Evolutionary conservation across 2,888 invertebrate species (phyloP).

Genomic region (Teleiodes luculella): DNA sequence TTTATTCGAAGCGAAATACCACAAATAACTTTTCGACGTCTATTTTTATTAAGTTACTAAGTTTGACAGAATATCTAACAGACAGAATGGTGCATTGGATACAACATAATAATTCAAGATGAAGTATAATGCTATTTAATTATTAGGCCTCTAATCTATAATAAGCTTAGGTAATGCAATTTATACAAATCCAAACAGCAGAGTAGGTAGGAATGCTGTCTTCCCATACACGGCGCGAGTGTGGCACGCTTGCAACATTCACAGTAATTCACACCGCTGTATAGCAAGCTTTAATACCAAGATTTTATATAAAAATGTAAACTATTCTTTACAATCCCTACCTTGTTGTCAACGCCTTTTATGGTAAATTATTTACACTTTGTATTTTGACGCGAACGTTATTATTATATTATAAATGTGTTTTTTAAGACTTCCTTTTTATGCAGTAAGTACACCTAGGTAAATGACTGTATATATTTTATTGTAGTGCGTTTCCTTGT

Average conservation of each 20-base stretch:
- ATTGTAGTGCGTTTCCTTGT: neutral
- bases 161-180: too few relatives aligned
- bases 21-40: too few relatives aligned
- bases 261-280: constrained; percentile 14
- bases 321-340: too few relatives aligned
- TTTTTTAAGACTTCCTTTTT: neutral
- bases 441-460: neutral
- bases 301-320: neutral
- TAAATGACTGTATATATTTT: neutral
- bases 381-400: neutral
- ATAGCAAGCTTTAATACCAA: neutral
- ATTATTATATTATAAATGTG: too few relatives aligned
- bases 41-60: too few relatives aligned
- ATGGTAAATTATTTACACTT: neutral
- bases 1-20: too few relatives aligned
- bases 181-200: neutral
- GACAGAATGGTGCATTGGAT: too few relatives aligned
- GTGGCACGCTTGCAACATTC: constrained; percentile 25
- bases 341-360: constrained; percentile 1
- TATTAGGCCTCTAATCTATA: too few relatives aligned
- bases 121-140: too few relatives aligned
- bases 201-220: constrained; percentile 28
- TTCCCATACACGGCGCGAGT: constrained; percentile 31
- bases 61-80: too few relatives aligned
- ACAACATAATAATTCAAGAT: too few relatives aligned